A percentile compares a stretch with the other conserved stretches of the same genome.
Evolutionary conservation across 35 echinoderm and acorn worm genomes (phyloP).

Genomic region (Ophiothrix spiculata): DNA sequence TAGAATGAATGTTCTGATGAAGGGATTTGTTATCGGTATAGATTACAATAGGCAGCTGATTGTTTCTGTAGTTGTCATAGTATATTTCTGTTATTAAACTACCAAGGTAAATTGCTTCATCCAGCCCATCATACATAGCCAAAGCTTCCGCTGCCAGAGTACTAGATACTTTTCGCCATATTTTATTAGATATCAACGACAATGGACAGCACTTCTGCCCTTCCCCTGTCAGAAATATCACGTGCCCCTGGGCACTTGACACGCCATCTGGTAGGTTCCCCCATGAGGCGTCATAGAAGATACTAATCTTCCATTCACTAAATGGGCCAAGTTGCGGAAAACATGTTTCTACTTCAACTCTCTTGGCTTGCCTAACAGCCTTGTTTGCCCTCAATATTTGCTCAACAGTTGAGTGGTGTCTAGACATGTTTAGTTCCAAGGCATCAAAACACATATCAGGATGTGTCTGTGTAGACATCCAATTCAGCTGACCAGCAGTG

Average conservation of each 20-base stretch:
- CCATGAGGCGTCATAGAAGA: conserved; percentile 20
- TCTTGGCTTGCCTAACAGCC: conserved; percentile 19
- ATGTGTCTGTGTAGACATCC: conserved; percentile 41
- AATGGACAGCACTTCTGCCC: neutral
- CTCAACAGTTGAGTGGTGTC: conserved; percentile 36
- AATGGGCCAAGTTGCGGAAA: conserved; percentile 24
- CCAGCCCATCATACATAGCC: neutral
- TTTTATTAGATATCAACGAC: conserved; percentile 9
- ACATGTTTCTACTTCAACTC: neutral
- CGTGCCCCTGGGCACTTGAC: conserved; percentile 21
- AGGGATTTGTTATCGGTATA: conserved; percentile 43
- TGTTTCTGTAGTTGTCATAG: neutral
- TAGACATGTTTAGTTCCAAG: conserved; percentile 48
- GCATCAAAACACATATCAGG: conserved; percentile 57
- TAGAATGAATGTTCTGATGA: conserved; percentile 31
- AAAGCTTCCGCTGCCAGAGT: neutral
- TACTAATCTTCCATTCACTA: conserved; percentile 31
- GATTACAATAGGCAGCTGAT: conserved; percentile 3
- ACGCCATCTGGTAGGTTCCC: neutral
- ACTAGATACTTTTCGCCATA: neutral
- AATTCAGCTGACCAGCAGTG: conserved; percentile 47
- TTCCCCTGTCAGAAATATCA: conserved; percentile 34
- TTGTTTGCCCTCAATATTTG: conserved; percentile 32
- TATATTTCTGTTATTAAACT: conserved; percentile 12
- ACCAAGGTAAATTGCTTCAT: neutral